Percentiles rank a stretch among this genome's conserved stretches.
Evolutionary conservation across 1,140 invertebrate genomes (phyloP).

Genomic region (Pantala flavescens): DNA sequence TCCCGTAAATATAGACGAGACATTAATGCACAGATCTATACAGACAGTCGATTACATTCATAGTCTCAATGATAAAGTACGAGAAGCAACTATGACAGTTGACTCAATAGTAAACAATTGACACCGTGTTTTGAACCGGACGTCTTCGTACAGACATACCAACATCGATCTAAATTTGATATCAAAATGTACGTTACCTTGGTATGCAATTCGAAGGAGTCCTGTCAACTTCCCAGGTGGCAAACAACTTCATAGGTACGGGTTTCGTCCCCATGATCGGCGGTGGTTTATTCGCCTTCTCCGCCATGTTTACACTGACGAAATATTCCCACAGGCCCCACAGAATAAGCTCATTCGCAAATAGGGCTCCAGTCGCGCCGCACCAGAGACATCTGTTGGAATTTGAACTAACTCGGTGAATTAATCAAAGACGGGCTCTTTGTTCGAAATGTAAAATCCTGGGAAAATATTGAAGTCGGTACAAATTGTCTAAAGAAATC

Average conservation of each 20-base stretch:
- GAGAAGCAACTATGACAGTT: background rate
- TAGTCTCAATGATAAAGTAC: background rate
- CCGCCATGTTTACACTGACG: slow-evolving; percentile 37
- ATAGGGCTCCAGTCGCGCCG: background rate
- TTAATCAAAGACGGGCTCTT: too few relatives aligned
- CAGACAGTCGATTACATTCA: background rate
- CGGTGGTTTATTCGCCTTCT: slow-evolving; percentile 35
- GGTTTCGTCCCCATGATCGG: slow-evolving; percentile 51
- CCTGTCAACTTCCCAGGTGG: slow-evolving; percentile 94
- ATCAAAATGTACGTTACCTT: slow-evolving; percentile 48
- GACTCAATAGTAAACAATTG: background rate
- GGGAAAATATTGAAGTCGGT: too few relatives aligned
- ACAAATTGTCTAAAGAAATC: too few relatives aligned
- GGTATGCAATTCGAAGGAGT: slow-evolving; percentile 94
- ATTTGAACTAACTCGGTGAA: too few relatives aligned
- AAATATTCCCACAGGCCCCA: background rate
- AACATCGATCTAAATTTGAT: background rate
- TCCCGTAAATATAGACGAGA: background rate
- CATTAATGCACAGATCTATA: background rate
- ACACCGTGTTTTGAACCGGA: background rate
- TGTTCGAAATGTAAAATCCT: too few relatives aligned
- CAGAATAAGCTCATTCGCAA: slow-evolving; percentile 1
- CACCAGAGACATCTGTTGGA: background rate
- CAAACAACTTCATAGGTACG: slow-evolving; percentile 94
- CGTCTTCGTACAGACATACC: background rate